These are phyloP conservation scores for Psittacus erithacus DNA, from an alignment of 2,113 vertebrate genomes.

Conservation along the genomic window DNA sequence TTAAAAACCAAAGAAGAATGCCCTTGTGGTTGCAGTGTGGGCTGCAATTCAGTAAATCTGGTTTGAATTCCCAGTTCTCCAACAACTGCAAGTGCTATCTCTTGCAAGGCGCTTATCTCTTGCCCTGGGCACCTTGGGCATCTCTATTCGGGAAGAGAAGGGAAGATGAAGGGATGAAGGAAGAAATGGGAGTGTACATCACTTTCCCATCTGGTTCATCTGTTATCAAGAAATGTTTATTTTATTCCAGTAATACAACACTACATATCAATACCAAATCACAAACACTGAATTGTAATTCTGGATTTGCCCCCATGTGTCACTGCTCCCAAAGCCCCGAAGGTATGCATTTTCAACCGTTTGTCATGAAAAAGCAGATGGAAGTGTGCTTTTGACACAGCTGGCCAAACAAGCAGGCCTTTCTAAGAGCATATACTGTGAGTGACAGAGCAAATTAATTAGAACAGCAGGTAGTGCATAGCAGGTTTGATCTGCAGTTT, in stretches of 20 bases:
- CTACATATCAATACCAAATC: neutral
- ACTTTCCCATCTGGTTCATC: neutral
- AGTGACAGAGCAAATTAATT: neutral
- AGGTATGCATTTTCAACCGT: neutral
- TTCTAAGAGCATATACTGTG: neutral
- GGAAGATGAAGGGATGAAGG: neutral
- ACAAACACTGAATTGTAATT: neutral
- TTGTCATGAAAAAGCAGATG: neutral
- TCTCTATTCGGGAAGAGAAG: neutral
- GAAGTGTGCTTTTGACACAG: neutral
- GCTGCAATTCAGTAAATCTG: neutral
- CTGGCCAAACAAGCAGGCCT: neutral
- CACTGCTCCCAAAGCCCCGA: neutral
- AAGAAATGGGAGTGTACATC: neutral
- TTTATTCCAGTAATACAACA: neutral
- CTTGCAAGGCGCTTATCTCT: neutral
- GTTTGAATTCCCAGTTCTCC: neutral
- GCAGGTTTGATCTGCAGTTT: neutral
- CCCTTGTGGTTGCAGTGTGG: neutral
- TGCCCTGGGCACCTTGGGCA: neutral
- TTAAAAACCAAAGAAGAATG: conserved; percentile 2
- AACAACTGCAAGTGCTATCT: neutral
- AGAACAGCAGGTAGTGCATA: neutral
- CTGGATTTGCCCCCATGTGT: neutral
- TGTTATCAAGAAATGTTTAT: neutral